A percentile compares a stretch with the other conserved stretches of the same genome.
Evolutionary conservation across 2,888 invertebrate genomes (phyloP).

Genomic region (Dolomedes plantarius): DNA sequence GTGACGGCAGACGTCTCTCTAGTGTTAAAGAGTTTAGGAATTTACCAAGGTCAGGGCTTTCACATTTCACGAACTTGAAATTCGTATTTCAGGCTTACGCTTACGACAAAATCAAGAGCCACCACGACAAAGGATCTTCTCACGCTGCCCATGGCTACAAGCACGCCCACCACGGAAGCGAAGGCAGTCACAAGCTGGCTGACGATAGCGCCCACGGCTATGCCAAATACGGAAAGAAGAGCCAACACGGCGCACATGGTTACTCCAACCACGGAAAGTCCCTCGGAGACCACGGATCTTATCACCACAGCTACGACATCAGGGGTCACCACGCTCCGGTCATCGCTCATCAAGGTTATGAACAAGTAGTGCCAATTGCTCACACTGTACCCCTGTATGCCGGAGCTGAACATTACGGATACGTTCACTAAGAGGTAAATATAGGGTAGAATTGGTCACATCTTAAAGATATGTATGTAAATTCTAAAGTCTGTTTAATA

Average conservation of each 20-base stretch:
- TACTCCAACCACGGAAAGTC: constrained; percentile 29
- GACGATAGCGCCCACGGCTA: constrained; percentile 34
- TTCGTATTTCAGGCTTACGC: constrained; percentile 37
- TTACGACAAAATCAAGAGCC: constrained; percentile 50
- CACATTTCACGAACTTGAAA: not conserved
- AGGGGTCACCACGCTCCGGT: constrained; percentile 6
- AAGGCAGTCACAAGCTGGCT: constrained; percentile 27
- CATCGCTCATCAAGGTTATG: constrained; percentile 26
- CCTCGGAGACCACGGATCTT: constrained; percentile 24
- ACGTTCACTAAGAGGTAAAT: constrained; percentile 16
- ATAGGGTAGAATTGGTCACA: no score
- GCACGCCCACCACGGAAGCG: constrained; percentile 43
- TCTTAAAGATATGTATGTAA: no score
- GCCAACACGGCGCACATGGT: constrained; percentile 33
- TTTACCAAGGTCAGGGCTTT: no score
- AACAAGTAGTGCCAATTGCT: not conserved
- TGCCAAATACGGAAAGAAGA: constrained; percentile 40
- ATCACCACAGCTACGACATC: constrained; percentile 41
- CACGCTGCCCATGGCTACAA: constrained; percentile 28
- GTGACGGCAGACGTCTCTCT: no score
- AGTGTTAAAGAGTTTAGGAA: no score
- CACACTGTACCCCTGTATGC: constrained; percentile 27
- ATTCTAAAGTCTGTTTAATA: no score
- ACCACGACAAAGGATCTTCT: constrained; percentile 54
- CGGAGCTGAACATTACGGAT: constrained; percentile 25